These are phyloP conservation scores for Paradisaea rubra DNA, from an alignment of 2,113 vertebrate species.

Conservation along the genomic window DNA sequence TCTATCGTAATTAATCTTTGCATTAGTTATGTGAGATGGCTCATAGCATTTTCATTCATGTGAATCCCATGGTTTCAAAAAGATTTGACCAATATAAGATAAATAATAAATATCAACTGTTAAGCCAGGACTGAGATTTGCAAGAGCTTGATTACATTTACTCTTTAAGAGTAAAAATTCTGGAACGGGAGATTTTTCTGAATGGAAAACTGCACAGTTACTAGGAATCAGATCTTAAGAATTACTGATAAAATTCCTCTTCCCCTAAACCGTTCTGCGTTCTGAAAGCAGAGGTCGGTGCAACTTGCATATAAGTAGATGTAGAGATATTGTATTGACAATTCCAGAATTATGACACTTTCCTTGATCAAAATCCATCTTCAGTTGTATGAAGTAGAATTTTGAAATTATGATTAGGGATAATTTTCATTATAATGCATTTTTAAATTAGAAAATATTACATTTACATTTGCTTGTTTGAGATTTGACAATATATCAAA, in stretches of 20 bases:
- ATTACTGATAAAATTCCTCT: not conserved
- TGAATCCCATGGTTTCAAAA: not conserved
- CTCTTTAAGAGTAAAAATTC: not conserved
- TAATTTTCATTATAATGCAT: not conserved
- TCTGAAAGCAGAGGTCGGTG: not conserved
- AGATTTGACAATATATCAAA: not conserved
- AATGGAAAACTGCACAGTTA: not conserved
- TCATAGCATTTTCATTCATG: not conserved
- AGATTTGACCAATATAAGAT: not conserved
- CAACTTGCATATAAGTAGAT: not conserved
- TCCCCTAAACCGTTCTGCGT: not conserved
- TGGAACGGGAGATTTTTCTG: not conserved
- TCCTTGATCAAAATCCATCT: not conserved
- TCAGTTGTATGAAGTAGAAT: not conserved
- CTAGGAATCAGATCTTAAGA: not conserved
- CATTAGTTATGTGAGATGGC: not conserved
- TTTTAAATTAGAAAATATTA: not conserved
- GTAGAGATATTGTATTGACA: not conserved
- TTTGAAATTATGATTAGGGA: not conserved
- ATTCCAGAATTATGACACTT: not conserved
- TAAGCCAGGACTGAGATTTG: not conserved
- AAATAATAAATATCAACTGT: not conserved
- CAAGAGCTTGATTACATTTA: not conserved
- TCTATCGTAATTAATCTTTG: slow-evolving; percentile 9
- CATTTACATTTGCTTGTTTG: not conserved